Conservation (phyloP, 2,797 vertebrate genomes). For the Cyclopterus lumpus region DNA sequence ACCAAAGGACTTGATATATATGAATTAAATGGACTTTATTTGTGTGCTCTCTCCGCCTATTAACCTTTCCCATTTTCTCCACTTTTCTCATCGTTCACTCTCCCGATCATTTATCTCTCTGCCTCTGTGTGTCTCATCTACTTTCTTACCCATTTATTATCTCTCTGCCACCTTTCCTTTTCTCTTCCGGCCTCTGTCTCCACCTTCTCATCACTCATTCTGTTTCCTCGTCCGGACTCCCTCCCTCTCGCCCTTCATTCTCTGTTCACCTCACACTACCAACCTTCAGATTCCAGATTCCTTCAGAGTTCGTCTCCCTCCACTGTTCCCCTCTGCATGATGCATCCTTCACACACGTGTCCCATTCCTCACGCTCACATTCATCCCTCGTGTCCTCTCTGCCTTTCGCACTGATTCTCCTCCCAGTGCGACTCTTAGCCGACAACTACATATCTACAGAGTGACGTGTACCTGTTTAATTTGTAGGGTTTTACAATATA, state of each 20-base stretch:
- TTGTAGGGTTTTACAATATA: background rate
- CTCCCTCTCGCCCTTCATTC: constrained; percentile 64
- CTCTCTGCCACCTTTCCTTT: constrained; percentile 33
- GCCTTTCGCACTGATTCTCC: constrained; percentile 31
- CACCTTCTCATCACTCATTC: constrained; percentile 74
- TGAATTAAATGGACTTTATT: background rate
- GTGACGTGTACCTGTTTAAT: constrained; percentile 17
- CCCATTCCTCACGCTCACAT: constrained; percentile 38
- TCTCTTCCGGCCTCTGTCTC: constrained; percentile 47
- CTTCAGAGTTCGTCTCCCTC: constrained; percentile 35
- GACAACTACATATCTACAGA: constrained; percentile 30
- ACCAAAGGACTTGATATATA: background rate
- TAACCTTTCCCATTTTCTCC: constrained; percentile 19
- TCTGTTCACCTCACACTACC: constrained; percentile 32
- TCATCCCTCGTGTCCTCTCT: constrained; percentile 45
- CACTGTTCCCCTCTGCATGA: constrained; percentile 39
- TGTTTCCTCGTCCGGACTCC: constrained; percentile 53
- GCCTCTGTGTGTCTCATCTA: constrained; percentile 46
- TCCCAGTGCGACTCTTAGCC: constrained; percentile 36
- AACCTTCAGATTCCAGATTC: constrained; percentile 42
- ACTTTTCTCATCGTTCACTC: constrained; percentile 30
- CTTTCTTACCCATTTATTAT: constrained; percentile 50
- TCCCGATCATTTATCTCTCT: constrained; percentile 45
- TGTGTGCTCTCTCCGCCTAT: constrained; percentile 11
- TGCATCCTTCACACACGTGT: constrained; percentile 37